Base-by-base conservation (phyloP, 1,140 invertebrate genomes). In the Polyergus mexicanus region DNA sequence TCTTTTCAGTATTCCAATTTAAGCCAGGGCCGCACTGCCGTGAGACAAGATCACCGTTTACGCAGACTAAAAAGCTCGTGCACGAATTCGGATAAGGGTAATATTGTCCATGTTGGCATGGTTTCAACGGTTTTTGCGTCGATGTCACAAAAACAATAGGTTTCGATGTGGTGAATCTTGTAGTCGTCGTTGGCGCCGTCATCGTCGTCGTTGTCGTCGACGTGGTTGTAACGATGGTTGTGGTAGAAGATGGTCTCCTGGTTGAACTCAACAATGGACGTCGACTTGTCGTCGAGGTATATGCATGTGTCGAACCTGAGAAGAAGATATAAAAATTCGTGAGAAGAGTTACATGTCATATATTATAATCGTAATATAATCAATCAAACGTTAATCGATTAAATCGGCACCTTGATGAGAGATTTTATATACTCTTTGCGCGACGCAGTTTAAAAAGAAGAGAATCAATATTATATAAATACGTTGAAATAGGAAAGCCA, bases 1-100 rank as follows among this genome's bases (percentile, higher is more conserved):
- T 95, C 41, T 94, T 95, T 3, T 96, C 95, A 0, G 95, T 92
- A 77, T 96, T 96, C 97, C 97, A 98, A 44, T 96, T 96, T 3
- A 98, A 93, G 1, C 97, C 97, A 1, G 97, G 96, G 0, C 96
- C 96, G 92, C 97, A 98, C 66, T 95, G 95, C 87, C 97, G 97
- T 5, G 96, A 93, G 0, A 97, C 93, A 13, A 97, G 92, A 56
- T 96, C 92, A 0, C 96, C 96, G 92, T 97, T 97, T 0, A 97
- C 96, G 91, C 97, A 98, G 3, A 97, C 96, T 71, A 96, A 96
- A 92, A 97, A 98, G 84, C 95, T 96, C 13, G 95, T 95, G 85
- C 97, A 98, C 0, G 96, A 96, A 72, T 95, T 91, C 1, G 94
- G 93, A 86, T 95, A 94, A 0, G 93, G 86, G 63, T 96, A 96